Base-by-base conservation (phyloP, 2,113 vertebrate species). In the Rousettus leschenaultii region DNA sequence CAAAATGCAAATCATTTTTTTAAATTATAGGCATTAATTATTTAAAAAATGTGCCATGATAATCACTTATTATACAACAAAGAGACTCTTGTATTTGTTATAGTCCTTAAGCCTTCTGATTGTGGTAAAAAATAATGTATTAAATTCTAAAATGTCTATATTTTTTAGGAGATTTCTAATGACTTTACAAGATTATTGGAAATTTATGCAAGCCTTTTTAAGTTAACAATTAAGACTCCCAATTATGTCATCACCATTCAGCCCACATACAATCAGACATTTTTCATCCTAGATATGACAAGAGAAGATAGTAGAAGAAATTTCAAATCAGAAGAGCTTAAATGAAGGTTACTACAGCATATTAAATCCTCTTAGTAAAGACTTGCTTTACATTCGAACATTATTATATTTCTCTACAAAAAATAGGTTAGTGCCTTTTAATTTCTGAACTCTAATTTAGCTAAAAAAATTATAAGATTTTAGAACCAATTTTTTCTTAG, bases 211-310 rank as follows among this genome's bases (percentile, higher is more conserved):
- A 75, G 84, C 55, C 97, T 65, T 97, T 96, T 92, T 70, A 96
- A 98, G 86, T 96, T 93, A 97, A 78, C 91, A 97, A 96, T 98
- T 89, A 95, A 98, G 97, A 97, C 79, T 96, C 73, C 80, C 85
- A 97, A 84, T 97, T 97, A 95, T 89, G 95, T 98, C 79, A 97
- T 97, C 92, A 97, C 19, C 68, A 96, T 98, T 97, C 78, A 96
- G 19, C 5, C 73, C 48, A 96, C n/a, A 57, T 79, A 91, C 35
- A 70, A 71, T 19, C 48, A 75, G 91, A 92, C 12, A 22, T 91
- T 96, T 97, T 94, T 82, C 87, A 94, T 65, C 35, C 45, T 3
- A 2, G 7, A 57, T 97, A 65, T 91, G 95, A 95, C 66, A 97
- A 97, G 70, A 97, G 35, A 90, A 88, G 3, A 78, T n/a, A 96